Percentiles rank a stretch among this genome's conserved stretches.
phyloP scores from a whole-genome alignment of 2,113 vertebrate species.

The Callipepla squamata region DNA sequence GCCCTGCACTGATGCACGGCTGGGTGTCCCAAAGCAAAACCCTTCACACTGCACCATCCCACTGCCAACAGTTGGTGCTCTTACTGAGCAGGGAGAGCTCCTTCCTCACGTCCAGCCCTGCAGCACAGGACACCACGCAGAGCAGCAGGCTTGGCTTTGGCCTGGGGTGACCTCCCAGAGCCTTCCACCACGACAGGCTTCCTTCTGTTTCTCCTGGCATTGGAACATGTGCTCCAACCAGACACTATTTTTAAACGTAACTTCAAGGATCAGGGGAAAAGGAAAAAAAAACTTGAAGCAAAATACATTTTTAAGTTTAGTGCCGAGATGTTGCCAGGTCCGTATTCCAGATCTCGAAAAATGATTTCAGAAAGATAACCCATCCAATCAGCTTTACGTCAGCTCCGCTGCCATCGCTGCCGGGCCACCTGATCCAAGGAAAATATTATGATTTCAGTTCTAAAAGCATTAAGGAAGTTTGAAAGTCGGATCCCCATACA shows the following conservation, averaged over 20 bases:
- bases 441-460: slow-evolving; percentile 8
- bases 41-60: fast-evolving
- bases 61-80: fast-evolving
- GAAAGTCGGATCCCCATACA: not conserved
- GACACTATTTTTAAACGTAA: not conserved
- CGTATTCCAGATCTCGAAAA: not conserved
- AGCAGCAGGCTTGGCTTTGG: slow-evolving; percentile 6
- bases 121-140: not conserved
- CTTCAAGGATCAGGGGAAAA: not conserved
- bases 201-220: slow-evolving; percentile 35
- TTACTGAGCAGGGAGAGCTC: not conserved
- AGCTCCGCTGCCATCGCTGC: not conserved
- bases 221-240: not conserved
- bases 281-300: not conserved
- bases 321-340: not conserved
- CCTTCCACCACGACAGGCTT: not conserved
- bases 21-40: not conserved
- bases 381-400: not conserved
- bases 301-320: not conserved
- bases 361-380: not conserved
- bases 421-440: not conserved
- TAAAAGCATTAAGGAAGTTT: not conserved
- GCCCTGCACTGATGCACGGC: fast-evolving
- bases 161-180: slow-evolving; percentile 10
- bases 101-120: not conserved